Conservation (phyloP, 2,797 vertebrate species). For the Knipowitschia caucasica region DNA sequence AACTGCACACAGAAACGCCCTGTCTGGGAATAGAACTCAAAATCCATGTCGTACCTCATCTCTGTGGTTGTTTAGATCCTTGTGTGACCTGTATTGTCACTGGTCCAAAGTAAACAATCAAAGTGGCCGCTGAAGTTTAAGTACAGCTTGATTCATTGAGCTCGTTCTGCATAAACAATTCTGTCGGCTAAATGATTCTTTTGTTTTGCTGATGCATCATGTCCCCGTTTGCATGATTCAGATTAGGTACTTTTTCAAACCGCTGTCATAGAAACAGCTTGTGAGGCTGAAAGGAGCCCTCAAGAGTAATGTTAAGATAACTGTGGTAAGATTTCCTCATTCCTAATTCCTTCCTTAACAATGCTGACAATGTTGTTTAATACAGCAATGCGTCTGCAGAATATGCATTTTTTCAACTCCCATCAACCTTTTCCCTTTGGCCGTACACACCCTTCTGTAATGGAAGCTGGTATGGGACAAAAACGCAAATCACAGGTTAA, state of each 20-base stretch:
- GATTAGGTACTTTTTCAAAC: conserved; percentile 5
- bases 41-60: too few relatives aligned
- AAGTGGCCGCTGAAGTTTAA: too few relatives aligned
- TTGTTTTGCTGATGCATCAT: conserved; percentile 20
- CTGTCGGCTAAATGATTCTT: conserved; percentile 16
- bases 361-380: neutral
- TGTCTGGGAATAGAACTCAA: too few relatives aligned
- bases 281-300: neutral
- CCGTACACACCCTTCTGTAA: too few relatives aligned
- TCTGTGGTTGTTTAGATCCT: too few relatives aligned
- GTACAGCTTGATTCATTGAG: conserved; percentile 19
- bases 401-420: neutral
- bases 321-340: neutral
- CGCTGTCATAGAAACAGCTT: neutral
- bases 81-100: too few relatives aligned
- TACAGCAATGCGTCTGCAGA: neutral
- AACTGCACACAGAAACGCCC: too few relatives aligned
- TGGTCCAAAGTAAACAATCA: too few relatives aligned
- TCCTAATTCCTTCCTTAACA: neutral
- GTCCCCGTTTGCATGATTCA: conserved; percentile 17
- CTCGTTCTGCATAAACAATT: conserved; percentile 22
- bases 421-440: neutral
- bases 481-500: too few relatives aligned
- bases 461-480: too few relatives aligned
- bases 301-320: conserved; percentile 1